Base-by-base conservation (phyloP, 2,888 invertebrate species). In the Mycalesis mineus region DNA sequence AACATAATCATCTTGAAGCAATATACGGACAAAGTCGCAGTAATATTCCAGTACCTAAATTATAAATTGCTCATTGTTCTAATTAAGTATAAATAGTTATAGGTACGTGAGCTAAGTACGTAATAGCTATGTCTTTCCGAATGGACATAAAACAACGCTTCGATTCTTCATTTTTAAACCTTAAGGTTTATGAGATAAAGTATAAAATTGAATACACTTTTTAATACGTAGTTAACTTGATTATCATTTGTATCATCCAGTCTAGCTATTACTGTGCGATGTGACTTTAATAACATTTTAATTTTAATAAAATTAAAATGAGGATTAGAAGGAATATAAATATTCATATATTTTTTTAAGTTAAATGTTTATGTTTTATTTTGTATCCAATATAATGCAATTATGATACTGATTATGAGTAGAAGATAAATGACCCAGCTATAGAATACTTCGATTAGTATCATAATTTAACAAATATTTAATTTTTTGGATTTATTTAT, bases 1-100 rank as follows among this genome's bases (percentile, higher is more conserved):
- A 36, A 2, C 11, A 36, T 11, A 11, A 36, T 11, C 9, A 36
- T 42, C 11, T 29, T 41, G 9, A 39, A 22, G 28, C 28, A 44
- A 28, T 13, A n/a, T 7, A 9, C 9, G 41, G 11, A 28, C 28
- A 28, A 44, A 13, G 44, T 44, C 7, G 7, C 28, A 2, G 4
- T 9, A 33, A 15, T 15, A 5, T 9, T 7, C 14, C 14, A 14
- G 47, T 47, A 47, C 15, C 33, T 33, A 15, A 33, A 31, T 33
- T 33, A 11, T 33, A 33, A 47, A 47, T 31, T 47, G 47, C 39
- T 49, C 49, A 49, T 49, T 49, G 49, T 49, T 47, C 15, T 33
- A 33, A 47, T 47, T 44, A 47, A 31, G 7, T 13, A 22, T 28
- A 22, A 28, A 49, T 15, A 37, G 17, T 28, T 28, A 22, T 28